phyloP scores from a whole-genome alignment of 92 coral and sea anemone genomes.

The Phenganax marumi region DNA sequence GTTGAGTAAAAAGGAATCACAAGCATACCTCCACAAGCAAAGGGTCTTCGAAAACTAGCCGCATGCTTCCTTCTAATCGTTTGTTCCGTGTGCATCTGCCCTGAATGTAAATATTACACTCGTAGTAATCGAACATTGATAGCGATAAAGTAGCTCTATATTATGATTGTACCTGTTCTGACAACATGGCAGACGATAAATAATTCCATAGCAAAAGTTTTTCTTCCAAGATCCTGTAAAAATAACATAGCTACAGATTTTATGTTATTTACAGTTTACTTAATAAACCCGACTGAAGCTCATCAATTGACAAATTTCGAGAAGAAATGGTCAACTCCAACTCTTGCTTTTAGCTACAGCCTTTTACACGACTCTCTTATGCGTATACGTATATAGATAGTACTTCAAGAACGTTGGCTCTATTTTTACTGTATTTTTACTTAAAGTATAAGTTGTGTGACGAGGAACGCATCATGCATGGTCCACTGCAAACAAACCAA shows the following conservation, averaged over 20 bases:
- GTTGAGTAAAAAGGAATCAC: slow-evolving; percentile 7
- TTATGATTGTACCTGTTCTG: slow-evolving; percentile 73
- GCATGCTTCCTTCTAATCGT: slow-evolving; percentile 71
- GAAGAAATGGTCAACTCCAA: too few species aligned
- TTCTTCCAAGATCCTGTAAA: slow-evolving; percentile 82
- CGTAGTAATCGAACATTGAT: not conserved
- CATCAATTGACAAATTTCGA: not conserved
- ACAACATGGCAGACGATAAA: slow-evolving; percentile 83
- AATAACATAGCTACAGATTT: not conserved
- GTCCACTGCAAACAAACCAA: too few species aligned
- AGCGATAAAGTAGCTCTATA: not conserved
- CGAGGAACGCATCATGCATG: too few species aligned
- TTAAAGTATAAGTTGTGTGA: too few species aligned
- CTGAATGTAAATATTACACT: slow-evolving; percentile 32
- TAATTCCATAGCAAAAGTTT: slow-evolving; percentile 65
- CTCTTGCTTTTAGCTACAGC: too few species aligned
- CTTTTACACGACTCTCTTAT: too few species aligned
- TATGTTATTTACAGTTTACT: too few species aligned
- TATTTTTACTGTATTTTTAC: too few species aligned
- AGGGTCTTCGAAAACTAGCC: slow-evolving; percentile 77
- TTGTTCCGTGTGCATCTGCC: slow-evolving; percentile 82
- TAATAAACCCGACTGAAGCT: not conserved
- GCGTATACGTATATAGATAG: too few species aligned
- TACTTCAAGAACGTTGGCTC: too few species aligned
- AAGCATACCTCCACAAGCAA: slow-evolving; percentile 82